phyloP scores from a whole-genome alignment of 2,888 invertebrate species.

The Phrixothrix hirtus region DNA sequence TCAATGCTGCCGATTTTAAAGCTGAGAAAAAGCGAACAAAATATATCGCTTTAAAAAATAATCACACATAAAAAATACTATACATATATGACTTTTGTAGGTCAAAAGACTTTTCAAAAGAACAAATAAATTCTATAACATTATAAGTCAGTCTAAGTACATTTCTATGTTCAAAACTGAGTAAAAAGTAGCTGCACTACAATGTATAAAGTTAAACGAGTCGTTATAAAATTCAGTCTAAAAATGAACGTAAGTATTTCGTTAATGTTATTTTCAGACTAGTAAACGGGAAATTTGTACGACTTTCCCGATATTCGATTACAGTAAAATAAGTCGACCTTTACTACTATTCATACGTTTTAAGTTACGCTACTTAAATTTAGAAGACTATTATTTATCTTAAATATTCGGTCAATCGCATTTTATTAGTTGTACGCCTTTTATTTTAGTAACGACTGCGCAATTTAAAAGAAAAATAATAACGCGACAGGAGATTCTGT shows the following conservation, averaged over 20 bases:
- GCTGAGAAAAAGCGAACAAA: no score
- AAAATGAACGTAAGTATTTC: background rate
- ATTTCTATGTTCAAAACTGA: no score
- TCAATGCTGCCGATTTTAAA: no score
- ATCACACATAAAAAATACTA: no score
- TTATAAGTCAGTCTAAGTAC: no score
- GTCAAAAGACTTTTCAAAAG: no score
- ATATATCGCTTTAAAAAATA: no score
- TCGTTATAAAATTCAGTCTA: background rate
- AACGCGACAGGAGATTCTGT: background rate
- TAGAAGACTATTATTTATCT: constrained; percentile 24
- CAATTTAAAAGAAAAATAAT: background rate
- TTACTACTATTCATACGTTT: constrained; percentile 13
- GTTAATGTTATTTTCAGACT: constrained; percentile 1
- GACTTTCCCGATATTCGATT: constrained; percentile 10
- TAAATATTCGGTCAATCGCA: constrained; percentile 6
- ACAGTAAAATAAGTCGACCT: constrained; percentile 14
- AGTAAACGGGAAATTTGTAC: constrained; percentile 14
- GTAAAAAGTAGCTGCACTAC: background rate
- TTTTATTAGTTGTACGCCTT: background rate
- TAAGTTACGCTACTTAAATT: constrained; percentile 17
- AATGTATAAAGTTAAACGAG: background rate
- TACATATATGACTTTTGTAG: no score
- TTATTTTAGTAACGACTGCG: background rate
- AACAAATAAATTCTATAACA: no score